These are phyloP conservation scores for Bolinopsis microptera DNA, from an alignment of 37 sponge, comb jelly and placozoan species.

Conservation along the genomic window DNA sequence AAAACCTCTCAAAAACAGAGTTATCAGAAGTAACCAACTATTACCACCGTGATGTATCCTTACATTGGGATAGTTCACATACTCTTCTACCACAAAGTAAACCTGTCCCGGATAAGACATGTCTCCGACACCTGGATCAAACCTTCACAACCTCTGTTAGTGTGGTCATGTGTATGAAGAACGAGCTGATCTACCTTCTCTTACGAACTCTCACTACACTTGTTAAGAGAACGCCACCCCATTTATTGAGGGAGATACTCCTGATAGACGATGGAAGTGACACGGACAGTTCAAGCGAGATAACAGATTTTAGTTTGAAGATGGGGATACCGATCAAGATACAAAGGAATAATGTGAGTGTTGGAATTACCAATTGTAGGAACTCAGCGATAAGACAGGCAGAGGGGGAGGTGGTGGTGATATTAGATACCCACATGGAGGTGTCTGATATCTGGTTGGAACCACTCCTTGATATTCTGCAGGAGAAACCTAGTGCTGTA, in stretches of 20 bases:
- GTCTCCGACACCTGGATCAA: not conserved
- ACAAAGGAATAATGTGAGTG: not conserved
- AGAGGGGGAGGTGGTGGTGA: conserved; percentile 17
- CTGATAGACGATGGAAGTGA: conserved; percentile 10
- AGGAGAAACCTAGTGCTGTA: not conserved
- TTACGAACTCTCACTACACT: not conserved
- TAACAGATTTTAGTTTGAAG: not conserved
- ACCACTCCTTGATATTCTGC: conserved; percentile 17
- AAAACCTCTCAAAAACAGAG: not conserved
- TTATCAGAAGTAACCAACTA: not conserved
- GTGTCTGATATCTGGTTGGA: conserved; percentile 15
- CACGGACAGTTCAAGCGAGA: not conserved
- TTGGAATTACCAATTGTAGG: not conserved
- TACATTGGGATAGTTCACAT: not conserved
- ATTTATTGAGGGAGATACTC: not conserved
- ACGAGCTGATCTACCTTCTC: conserved; percentile 22
- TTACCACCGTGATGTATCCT: not conserved
- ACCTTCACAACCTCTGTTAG: not conserved
- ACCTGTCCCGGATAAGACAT: not conserved
- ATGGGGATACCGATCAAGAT: not conserved
- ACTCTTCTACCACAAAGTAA: not conserved
- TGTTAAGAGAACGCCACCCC: not conserved
- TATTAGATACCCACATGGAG: conserved; percentile 15
- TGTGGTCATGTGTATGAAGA: conserved; percentile 27
- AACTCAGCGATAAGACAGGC: not conserved